Evolutionary conservation across 2,797 vertebrate species (phyloP), one percentile per base, ranked within the genome.

Genomic region (Premnoplex brunnescens): DNA sequence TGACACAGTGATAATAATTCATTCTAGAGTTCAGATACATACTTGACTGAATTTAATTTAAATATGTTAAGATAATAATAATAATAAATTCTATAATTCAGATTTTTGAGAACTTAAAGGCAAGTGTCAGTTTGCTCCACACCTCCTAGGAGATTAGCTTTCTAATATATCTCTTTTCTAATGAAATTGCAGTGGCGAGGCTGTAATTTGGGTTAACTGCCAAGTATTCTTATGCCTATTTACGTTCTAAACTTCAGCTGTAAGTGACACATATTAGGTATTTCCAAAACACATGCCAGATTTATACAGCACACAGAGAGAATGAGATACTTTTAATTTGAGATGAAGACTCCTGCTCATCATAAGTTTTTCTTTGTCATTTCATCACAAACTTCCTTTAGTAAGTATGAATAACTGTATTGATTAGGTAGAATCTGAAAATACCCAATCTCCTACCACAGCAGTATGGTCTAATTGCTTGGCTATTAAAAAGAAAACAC

Each of bases 201-300:
- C 59, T 94, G 46, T 77, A 88, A 93, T 95, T 91, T 91, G 83
- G 69, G 64, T 95, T 96, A 74, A 72, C 85, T 95, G 85, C 58
- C 68, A 85, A 86, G 86, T 73, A 54, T 87, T 92, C 88, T 80
- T 82, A 86, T 54, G 36, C 56, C 30, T 88, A 37, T 91, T 94
- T 91, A 78, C 64, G 48, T 88, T 73, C 68, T 56, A 81, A 88
- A 36, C 37, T 91, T 93, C 75, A 82, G 22, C 76, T 96, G 76
- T 41, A 41, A 41, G 41, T 73, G 55, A 91, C 73, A 84, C 32
- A 14, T 90, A 62, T 16, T 75, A 78, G 62, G 52, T 78, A 81
- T 86, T 94, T 93, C 51, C 73, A 89, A 92, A 94, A 92, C 46
- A 67, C 51, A 55, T 0, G 0, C 19, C 36, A 63, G 55, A 89